phyloP scores from a whole-genome alignment of 92 coral and sea anemone species.

The Umimayanthus chanpuru region DNA sequence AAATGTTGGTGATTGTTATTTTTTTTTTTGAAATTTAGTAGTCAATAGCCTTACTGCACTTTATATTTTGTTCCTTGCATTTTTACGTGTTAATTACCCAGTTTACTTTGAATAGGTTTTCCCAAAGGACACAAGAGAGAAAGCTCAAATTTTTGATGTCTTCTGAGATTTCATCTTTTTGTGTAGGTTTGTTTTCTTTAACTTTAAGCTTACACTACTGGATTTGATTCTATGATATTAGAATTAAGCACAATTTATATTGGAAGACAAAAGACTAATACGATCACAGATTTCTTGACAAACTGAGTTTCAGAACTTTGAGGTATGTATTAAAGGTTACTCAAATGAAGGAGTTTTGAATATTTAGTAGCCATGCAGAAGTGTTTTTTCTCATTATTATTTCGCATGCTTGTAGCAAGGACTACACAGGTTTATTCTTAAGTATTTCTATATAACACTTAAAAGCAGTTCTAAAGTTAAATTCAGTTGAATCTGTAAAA shows the following conservation, averaged over 20 bases:
- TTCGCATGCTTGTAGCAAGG: too few relatives aligned
- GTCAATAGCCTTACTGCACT: not conserved
- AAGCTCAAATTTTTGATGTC: not conserved
- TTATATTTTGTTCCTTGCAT: not conserved
- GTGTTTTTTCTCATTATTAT: too few relatives aligned
- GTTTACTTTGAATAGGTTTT: not conserved
- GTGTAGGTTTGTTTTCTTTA: not conserved
- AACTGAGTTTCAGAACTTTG: not conserved
- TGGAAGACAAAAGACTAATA: not conserved
- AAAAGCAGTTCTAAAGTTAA: too few relatives aligned
- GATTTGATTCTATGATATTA: not conserved
- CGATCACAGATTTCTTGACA: not conserved
- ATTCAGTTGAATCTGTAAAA: too few relatives aligned
- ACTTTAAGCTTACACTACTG: not conserved
- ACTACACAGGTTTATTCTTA: too few relatives aligned
- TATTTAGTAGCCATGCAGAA: too few relatives aligned
- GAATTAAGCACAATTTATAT: not conserved
- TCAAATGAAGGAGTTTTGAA: not conserved
- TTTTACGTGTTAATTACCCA: too few relatives aligned
- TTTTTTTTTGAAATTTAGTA: too few relatives aligned
- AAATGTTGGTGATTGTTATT: not conserved
- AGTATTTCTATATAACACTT: too few relatives aligned
- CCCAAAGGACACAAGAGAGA: not conserved
- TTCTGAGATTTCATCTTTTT: not conserved
- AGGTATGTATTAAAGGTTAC: too few relatives aligned